Evolutionary conservation across 64 coral and sea anemone species (phyloP).

Genomic region (Stylophora pistillata): DNA sequence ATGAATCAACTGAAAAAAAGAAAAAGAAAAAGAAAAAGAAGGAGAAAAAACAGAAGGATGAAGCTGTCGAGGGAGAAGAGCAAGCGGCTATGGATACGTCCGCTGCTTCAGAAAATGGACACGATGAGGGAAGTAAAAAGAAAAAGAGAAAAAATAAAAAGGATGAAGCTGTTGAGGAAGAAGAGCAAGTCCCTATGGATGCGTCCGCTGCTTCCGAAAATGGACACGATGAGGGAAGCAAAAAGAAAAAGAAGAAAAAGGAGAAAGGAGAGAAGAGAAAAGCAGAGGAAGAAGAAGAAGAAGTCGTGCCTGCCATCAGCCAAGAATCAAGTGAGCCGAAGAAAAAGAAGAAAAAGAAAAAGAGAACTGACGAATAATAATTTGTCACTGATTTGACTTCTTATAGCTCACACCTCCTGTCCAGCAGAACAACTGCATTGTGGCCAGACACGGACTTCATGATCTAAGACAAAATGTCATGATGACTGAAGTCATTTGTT

Average conservation of each 20-base stretch:
- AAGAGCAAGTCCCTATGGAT: conserved; percentile 15
- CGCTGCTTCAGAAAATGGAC: conserved; percentile 20
- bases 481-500: no score
- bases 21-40: conserved; percentile 90
- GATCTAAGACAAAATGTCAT: no score
- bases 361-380: conserved; percentile 33
- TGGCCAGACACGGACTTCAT: no score
- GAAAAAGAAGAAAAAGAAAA: conserved; percentile 80
- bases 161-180: background rate
- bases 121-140: conserved; percentile 22
- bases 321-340: conserved; percentile 38
- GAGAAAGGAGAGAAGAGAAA: conserved; percentile 47
- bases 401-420: background rate
- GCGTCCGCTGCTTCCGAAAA: conserved; percentile 18
- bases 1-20: conserved; percentile 60
- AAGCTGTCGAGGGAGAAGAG: conserved; percentile 5
- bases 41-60: conserved; percentile 48
- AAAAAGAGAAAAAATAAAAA: conserved; percentile 40
- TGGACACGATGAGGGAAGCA: conserved; percentile 28
- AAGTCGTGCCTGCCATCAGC: conserved; percentile 9
- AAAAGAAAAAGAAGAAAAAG: conserved; percentile 53
- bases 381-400: background rate
- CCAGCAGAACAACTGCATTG: no score
- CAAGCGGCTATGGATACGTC: conserved; percentile 25
- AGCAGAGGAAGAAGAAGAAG: conserved; percentile 2